Evolutionary conservation across 30 jellyfish, hydroid and myxozoan species (phyloP), one percentile per base, ranked within the genome.

Genomic region (Catostylus mosaicus): DNA sequence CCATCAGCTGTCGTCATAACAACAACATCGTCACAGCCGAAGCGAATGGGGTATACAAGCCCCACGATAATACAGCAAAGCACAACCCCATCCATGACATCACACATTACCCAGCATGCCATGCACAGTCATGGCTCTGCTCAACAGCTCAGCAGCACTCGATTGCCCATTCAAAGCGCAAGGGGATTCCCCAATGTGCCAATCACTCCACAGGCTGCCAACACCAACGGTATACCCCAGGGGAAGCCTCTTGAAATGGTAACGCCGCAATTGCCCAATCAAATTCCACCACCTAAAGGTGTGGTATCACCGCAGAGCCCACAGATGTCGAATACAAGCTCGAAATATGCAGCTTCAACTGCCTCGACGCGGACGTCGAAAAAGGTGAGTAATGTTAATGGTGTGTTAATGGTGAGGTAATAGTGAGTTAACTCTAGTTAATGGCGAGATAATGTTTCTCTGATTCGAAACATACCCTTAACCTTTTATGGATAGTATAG

Each of bases 211-310:
- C 80, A 16, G 26, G 19, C 77, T 2, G 3, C 77, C 31, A 34
- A 68, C 37, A 19, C 80, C 16, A 34, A 30, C 11, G 80, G 45
- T 34, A 0, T 32, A 1, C 24, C 80, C 2, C 80, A 68, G 34
- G 73, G 73, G 43, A 80, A 67, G 64, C 84, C 90, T 29, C 57
- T 80, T 36, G 90, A 84, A 51, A 68, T 80, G 90, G 90, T 80
- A 34, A 62, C 90, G 31, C 90, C 90, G 0, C 90, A 80, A 34
- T 34, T 67, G 90, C 89, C 89, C 84, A 63, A 57, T 19, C 77
- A 80, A 32, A 29, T 60, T 43, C 74, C 20, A 7, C 36, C 30
- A 40, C 88, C 88, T 4, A 77, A 59, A 12, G 84, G 12, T 37
- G 65, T 60, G 43, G 88, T 77, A 32, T 60, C 88, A 3, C 79